phyloP scores from a whole-genome alignment of 2,113 vertebrate species.

The Harpagus bidentatus region DNA sequence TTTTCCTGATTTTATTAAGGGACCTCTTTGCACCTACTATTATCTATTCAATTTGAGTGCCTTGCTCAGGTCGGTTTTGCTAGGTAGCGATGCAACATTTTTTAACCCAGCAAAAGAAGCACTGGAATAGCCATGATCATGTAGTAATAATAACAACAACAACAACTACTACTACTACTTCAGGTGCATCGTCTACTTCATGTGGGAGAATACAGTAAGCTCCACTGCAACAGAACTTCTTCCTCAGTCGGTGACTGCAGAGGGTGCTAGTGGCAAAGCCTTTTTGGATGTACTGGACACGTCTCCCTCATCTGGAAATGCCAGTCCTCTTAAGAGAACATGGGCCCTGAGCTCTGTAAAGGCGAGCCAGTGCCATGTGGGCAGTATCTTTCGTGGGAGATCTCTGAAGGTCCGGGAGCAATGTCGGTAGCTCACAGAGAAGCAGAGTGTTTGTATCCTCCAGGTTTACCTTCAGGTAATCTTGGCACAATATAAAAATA shows the following conservation, averaged over 20 bases:
- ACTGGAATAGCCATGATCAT: background rate
- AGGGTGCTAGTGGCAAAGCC: background rate
- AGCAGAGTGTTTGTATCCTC: background rate
- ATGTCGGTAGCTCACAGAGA: background rate
- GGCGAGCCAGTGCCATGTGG: background rate
- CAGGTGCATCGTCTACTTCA: fast-evolving
- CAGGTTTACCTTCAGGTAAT: background rate
- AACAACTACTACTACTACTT: no score
- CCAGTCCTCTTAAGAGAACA: background rate
- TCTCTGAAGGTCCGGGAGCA: background rate
- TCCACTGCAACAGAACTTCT: background rate
- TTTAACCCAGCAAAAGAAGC: background rate
- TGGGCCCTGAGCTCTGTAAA: background rate
- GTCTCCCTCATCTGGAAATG: background rate
- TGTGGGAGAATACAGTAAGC: background rate
- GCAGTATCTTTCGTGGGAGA: background rate
- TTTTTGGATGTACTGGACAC: background rate
- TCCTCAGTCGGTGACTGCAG: background rate
- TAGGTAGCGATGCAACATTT: background rate
- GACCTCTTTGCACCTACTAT: background rate
- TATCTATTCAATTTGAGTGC: background rate
- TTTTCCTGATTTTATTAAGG: background rate
- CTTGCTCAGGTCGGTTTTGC: background rate
- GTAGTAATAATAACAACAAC: background rate
- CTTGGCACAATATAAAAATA: background rate